phyloP scores from a whole-genome alignment of 2,888 invertebrate species.

The Cephonodes hylas region DNA sequence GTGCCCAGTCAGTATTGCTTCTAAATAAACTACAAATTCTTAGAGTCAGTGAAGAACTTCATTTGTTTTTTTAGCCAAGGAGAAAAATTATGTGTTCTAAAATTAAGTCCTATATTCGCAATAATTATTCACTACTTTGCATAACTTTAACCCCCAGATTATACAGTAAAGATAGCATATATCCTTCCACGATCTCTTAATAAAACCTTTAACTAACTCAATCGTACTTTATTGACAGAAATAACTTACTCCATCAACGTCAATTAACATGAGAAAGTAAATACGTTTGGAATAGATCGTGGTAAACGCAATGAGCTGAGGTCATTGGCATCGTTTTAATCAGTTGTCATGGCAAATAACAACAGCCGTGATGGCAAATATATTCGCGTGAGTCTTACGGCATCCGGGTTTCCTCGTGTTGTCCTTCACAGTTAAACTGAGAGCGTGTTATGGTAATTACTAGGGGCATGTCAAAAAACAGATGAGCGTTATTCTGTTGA shows the following conservation, averaged over 20 bases:
- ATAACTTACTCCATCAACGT: neutral
- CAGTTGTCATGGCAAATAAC: neutral
- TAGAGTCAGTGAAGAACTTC: too few relatives aligned
- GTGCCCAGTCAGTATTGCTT: neutral
- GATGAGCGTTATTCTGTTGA: too few relatives aligned
- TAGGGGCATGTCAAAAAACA: neutral
- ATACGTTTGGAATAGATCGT: neutral
- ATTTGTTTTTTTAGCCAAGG: too few relatives aligned
- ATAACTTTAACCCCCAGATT: too few relatives aligned
- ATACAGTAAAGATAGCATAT: too few relatives aligned
- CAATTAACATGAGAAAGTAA: slow-evolving; percentile 3
- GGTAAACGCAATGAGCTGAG: neutral
- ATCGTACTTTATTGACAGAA: neutral
- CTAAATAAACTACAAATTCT: too few relatives aligned
- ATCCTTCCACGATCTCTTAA: neutral
- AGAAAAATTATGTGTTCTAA: too few relatives aligned
- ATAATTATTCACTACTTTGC: too few relatives aligned
- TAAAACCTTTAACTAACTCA: neutral
- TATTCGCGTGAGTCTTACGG: neutral
- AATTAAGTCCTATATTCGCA: too few relatives aligned
- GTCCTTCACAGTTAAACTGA: slow-evolving; percentile 2
- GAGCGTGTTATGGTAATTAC: neutral
- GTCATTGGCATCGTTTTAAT: neutral
- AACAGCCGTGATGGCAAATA: neutral
- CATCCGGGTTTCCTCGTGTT: slow-evolving; percentile 1